Base-by-base conservation (phyloP, 2,797 vertebrate species). In the Pelochelys cantorii region DNA sequence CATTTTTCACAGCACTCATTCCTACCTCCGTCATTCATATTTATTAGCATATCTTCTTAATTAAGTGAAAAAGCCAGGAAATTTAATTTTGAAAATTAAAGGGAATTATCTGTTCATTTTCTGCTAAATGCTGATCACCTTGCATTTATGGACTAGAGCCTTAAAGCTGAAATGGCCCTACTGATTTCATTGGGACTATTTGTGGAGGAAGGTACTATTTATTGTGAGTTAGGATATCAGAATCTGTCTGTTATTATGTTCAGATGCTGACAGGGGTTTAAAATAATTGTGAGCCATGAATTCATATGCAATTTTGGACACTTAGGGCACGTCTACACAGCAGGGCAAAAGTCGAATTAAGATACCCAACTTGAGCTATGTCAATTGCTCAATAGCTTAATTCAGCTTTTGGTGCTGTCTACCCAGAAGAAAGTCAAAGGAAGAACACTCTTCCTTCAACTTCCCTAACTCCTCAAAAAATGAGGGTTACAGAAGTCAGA, bases 31-130 rank as follows among this genome's bases (percentile, higher is more conserved):
- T 78, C 11, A 55, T 88, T 96, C 78, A 23, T 83, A 96, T 93
- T 84, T 82, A 94, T 68, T 71, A 79, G 94, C 97, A 94, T 29
- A 71, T 96, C 96, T 97, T 93, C 53, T 79, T 95, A 95, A 96
- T 96, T 96, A 96, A 95, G 81, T 48, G 93, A 96, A 96, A 96
- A 94, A 79, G 62, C 37, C 59, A 62, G 13, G 29, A 82, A 85
- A 87, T 77, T 52, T 77, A 31, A 68, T 94, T 95, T 93, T 90
- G 52, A 86, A 94, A 95, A 90, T 23, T 23, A 79, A 88, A 89
- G 74, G 42, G 8, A 92, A 94, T 65, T 17, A 90, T 53, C 87
- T 56, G 31, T n/a, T 42, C 92, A 52, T 89, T 93, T 85, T 48
- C 23, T 13, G 7, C 12, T 92, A 53, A 34, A 57, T 85, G 90